These are phyloP conservation scores for Dryomyza anilis DNA, from an alignment of 2,888 invertebrate species.

Conservation along the genomic window DNA sequence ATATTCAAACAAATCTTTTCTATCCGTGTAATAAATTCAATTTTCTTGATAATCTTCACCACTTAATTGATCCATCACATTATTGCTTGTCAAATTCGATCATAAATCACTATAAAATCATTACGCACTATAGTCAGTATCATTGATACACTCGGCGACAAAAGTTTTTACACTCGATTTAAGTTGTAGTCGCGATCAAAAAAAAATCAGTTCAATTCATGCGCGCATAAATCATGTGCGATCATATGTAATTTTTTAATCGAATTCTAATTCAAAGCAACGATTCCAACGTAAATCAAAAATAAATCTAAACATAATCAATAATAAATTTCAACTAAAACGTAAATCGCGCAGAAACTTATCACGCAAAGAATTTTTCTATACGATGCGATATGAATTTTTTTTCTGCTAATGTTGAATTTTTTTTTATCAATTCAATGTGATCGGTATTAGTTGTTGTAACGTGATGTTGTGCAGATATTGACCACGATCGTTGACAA, in stretches of 20 bases:
- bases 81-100: too few relatives aligned
- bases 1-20: too few relatives aligned
- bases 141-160: background rate
- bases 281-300: background rate
- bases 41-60: background rate
- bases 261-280: background rate
- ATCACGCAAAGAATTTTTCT: background rate
- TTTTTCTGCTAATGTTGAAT: background rate
- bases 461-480: background rate
- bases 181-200: too few relatives aligned
- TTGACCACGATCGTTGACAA: slow-evolving; percentile 35
- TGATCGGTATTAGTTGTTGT: background rate
- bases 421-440: background rate
- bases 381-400: background rate
- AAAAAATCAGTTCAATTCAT: background rate
- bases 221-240: background rate
- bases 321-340: too few relatives aligned
- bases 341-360: background rate
- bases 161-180: background rate
- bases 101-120: background rate
- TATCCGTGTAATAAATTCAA: too few relatives aligned
- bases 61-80: background rate
- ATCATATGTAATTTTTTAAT: background rate
- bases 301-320: too few relatives aligned
- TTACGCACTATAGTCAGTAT: background rate